Evolutionary conservation across 2,888 invertebrate genomes (phyloP), one percentile per base, ranked within the genome.

Genomic region (Cataglyphis rosenhaueri): DNA sequence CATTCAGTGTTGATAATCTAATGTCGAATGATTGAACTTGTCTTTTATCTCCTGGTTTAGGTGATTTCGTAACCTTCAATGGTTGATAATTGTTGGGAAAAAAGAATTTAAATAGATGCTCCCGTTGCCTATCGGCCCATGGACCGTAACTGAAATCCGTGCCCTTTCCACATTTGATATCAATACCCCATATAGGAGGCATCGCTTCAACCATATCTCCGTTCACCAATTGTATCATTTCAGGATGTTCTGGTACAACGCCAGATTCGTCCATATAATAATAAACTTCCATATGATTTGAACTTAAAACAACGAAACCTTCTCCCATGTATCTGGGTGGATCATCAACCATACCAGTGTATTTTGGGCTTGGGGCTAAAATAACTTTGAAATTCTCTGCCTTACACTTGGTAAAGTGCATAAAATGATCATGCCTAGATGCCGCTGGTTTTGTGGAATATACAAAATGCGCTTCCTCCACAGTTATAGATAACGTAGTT

Each of bases 231-330:
- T 97, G 97, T 21, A 98, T 96, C 93, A 98, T 96, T 87, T 98
- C 98, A 0, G 98, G 99, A 92, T 98, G 97, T 92, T 98, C 98
- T 0, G 98, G 98, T 3, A 99, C 99, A 73, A 98, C 94, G 3
- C 99, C 99, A 74, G 99, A 97, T 94, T 99, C 98, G 95, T 99
- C 99, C 97, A 99, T 98, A 93, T 99, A 99, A 95, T 98, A 99
- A 94, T 99, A 99, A 35, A 99, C 96, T 94, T 99, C 98, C 91
- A 99, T 97, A 93, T 97, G 97, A 93, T 99, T 99, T 3, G 99
- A 98, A 93, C 99, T 99, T 95, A 99, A 97, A 12, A 99, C 97
- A 0, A 99, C 99, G 95, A 99, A 99, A 0, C 99, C 99, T 95
- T 99, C 99, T 5, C 99, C 99, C 99, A 99, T 99, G 92, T 98